Evolutionary conservation across 2,888 invertebrate species (phyloP).

Genomic region (Caenorhabditis sp.): DNA sequence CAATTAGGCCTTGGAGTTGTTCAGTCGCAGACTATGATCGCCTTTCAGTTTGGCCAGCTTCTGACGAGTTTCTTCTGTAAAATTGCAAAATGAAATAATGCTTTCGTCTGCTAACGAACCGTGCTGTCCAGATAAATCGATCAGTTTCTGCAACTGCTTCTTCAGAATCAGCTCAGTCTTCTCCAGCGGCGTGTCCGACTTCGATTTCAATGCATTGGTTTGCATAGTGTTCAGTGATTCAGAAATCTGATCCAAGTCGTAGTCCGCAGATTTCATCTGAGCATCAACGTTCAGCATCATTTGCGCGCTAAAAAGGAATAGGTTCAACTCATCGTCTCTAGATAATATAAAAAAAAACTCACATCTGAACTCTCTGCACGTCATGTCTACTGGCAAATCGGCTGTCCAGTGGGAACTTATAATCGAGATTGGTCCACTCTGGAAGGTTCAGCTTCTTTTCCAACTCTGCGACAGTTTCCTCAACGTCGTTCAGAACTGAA

Average conservation of each 20-base stretch:
- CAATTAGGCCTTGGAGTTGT: slow-evolving; percentile 43
- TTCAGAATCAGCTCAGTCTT: slow-evolving; percentile 62
- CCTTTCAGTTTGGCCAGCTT: slow-evolving; percentile 49
- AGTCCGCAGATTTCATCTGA: slow-evolving; percentile 64
- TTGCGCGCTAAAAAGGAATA: slow-evolving; percentile 55
- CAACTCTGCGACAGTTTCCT: slow-evolving; percentile 56
- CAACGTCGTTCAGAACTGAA: slow-evolving; percentile 61
- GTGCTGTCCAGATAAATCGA: slow-evolving; percentile 48
- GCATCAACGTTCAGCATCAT: slow-evolving; percentile 66
- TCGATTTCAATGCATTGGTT: slow-evolving; percentile 25
- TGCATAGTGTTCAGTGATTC: slow-evolving; percentile 50
- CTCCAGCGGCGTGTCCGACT: slow-evolving; percentile 52
- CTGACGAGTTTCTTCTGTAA: slow-evolving; percentile 50
- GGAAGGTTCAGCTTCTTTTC: slow-evolving; percentile 64
- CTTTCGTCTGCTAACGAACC: no score
- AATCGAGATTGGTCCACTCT: slow-evolving; percentile 62
- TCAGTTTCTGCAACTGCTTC: slow-evolving; percentile 61
- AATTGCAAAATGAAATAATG: no score
- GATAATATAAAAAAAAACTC: no score
- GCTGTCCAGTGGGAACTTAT: slow-evolving; percentile 62
- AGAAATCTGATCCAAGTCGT: slow-evolving; percentile 58
- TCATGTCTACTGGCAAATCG: slow-evolving; percentile 62
- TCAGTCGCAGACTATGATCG: slow-evolving; percentile 27
- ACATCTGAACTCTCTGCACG: slow-evolving; percentile 66
- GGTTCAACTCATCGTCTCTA: no score